Percentiles rank a stretch among this genome's conserved stretches.
phyloP scores from a whole-genome alignment of 30 jellyfish, hydroid and myxozoan genomes.

The Aurelia aurita complex sp. Pacific region DNA sequence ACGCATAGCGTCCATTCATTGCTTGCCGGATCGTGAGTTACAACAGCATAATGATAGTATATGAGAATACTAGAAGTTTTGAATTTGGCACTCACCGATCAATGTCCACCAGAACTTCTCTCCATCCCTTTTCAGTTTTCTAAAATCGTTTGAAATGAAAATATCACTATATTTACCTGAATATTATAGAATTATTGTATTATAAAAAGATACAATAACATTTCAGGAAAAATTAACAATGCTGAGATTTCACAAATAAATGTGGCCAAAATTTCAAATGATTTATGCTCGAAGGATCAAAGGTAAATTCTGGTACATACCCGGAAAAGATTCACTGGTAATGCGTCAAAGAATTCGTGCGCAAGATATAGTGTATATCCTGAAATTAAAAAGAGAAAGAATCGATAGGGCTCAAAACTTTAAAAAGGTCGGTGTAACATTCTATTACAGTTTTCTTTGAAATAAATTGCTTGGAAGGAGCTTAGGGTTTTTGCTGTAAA shows the following conservation, averaged over 20 bases:
- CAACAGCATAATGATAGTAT: too few species aligned
- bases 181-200: too few species aligned
- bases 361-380: conserved; percentile 79
- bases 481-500: too few species aligned
- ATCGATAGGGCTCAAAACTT: background rate
- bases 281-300: background rate
- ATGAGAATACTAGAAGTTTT: background rate
- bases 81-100: conserved; percentile 10
- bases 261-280: background rate
- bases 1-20: too few species aligned
- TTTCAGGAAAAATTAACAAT: background rate
- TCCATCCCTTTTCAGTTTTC: conserved; percentile 75
- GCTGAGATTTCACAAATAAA: background rate
- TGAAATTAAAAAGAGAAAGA: conserved; percentile 13
- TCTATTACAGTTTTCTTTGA: background rate
- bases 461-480: too few species aligned
- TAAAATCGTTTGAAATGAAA: background rate
- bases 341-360: conserved; percentile 92
- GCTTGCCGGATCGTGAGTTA: too few species aligned
- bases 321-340: conserved; percentile 85
- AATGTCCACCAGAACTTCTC: conserved; percentile 66
- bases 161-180: background rate
- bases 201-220: background rate
- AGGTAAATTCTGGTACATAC: conserved; percentile 12
- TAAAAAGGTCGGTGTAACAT: background rate